Percentiles rank a stretch among this genome's conserved stretches.
Evolutionary conservation across 53 echinoderm and acorn worm genomes (phyloP).

Genomic region (Luidia sarsii): DNA sequence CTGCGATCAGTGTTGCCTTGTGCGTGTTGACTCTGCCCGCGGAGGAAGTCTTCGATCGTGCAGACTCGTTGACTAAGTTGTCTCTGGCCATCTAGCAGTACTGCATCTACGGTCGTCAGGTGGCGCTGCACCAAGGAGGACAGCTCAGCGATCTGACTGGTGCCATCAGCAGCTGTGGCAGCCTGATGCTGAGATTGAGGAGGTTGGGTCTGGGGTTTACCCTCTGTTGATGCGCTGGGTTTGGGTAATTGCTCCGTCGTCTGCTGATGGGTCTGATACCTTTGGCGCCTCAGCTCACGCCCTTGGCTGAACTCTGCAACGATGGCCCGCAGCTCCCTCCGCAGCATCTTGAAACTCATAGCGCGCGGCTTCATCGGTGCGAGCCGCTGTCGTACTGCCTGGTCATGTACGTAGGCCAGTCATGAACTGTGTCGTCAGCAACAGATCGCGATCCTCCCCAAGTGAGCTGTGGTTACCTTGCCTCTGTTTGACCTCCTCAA

Average conservation of each 20-base stretch:
- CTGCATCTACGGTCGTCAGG: background rate
- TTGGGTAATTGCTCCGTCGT: background rate
- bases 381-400: background rate
- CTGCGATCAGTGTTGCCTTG: background rate
- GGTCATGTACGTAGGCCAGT: conserved; percentile 14
- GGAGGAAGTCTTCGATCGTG: background rate
- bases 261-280: too few relatives aligned
- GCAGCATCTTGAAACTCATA: conserved; percentile 4
- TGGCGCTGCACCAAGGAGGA: background rate
- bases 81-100: background rate
- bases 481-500: background rate
- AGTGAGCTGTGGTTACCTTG: background rate
- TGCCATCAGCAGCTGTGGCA: too few relatives aligned
- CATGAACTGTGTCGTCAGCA: conserved; percentile 12
- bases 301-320: background rate
- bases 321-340: background rate
- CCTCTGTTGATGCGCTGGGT: background rate
- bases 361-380: conserved; percentile 29
- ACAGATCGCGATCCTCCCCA: background rate
- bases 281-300: background rate
- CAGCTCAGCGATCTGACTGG: background rate
- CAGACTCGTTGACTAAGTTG: background rate
- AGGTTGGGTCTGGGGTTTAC: background rate
- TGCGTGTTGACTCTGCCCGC: background rate
- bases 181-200: background rate